These are phyloP conservation scores for Acrocephalus kingi DNA, from an alignment of 2,113 vertebrate species.

Conservation along the genomic window DNA sequence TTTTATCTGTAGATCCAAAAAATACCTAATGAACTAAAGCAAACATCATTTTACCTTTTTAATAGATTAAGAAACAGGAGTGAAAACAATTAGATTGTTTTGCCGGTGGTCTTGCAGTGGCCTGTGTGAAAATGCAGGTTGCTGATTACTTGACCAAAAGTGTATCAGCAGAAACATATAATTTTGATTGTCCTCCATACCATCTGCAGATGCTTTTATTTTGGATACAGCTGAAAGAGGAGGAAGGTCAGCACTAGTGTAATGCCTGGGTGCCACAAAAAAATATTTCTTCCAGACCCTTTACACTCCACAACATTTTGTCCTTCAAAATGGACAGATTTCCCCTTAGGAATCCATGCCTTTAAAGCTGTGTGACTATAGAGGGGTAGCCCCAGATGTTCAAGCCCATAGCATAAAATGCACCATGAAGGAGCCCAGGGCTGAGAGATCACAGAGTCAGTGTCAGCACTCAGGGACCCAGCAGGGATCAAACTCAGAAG, in stretches of 20 bases:
- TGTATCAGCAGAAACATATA: not conserved
- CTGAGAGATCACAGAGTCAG: not conserved
- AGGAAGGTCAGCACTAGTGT: not conserved
- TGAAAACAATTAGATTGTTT: not conserved
- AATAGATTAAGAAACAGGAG: not conserved
- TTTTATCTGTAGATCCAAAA: not conserved
- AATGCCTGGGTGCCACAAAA: not conserved
- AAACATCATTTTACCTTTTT: not conserved
- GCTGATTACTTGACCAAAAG: not conserved
- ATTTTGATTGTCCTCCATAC: not conserved
- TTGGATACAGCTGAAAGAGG: not conserved
- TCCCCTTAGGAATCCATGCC: not conserved
- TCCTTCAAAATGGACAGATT: not conserved
- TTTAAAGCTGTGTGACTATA: not conserved
- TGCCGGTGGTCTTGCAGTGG: not conserved
- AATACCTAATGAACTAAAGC: not conserved
- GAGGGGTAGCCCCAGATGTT: not conserved
- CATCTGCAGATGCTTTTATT: not conserved
- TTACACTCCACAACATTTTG: not conserved
- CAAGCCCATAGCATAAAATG: not conserved
- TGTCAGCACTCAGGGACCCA: not conserved
- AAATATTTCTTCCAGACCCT: not conserved
- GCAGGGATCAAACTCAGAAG: not conserved
- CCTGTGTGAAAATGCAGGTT: not conserved
- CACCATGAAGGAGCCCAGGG: not conserved